phyloP scores from a whole-genome alignment of 2,797 vertebrate genomes.

The Mastacembelus armatus region DNA sequence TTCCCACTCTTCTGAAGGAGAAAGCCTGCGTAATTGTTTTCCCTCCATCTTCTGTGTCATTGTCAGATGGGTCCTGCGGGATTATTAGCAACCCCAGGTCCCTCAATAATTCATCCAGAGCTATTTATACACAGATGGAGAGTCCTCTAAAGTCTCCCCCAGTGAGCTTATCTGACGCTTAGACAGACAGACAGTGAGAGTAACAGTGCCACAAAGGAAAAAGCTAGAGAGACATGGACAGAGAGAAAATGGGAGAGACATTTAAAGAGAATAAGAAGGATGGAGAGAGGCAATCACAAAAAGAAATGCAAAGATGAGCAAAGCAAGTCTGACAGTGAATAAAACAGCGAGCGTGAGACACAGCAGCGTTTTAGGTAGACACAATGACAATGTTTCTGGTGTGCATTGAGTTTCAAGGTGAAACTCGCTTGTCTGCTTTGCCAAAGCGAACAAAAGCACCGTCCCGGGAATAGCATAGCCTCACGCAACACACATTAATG shows the following conservation, averaged over 20 bases:
- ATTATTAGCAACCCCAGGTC: constrained; percentile 87
- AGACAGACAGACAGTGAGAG: constrained; percentile 75
- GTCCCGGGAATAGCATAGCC: constrained; percentile 80
- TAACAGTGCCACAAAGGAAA: constrained; percentile 65
- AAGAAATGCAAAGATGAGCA: constrained; percentile 63
- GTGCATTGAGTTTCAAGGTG: constrained; percentile 85
- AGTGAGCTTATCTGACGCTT: constrained; percentile 85
- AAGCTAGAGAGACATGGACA: constrained; percentile 54
- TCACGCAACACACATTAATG: constrained; percentile 83
- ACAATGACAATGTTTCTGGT: constrained; percentile 81
- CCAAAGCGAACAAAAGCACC: constrained; percentile 84
- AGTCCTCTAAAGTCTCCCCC: constrained; percentile 87
- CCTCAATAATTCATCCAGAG: constrained; percentile 88
- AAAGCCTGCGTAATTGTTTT: constrained; percentile 87
- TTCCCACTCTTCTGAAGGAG: constrained; percentile 79
- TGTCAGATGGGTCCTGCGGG: constrained; percentile 85
- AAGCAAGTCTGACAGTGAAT: constrained; percentile 59
- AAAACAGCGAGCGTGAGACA: constrained; percentile 49
- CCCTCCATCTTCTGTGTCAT: constrained; percentile 87
- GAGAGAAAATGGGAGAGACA: constrained; percentile 58
- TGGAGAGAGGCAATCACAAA: constrained; percentile 60
- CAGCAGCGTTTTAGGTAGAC: constrained; percentile 70
- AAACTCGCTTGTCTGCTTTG: constrained; percentile 78
- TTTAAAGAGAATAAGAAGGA: constrained; percentile 64
- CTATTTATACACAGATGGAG: constrained; percentile 89